Evolutionary conservation across 2,797 vertebrate genomes (phyloP), one percentile per base, ranked within the genome.

Genomic region (Argentina silus): DNA sequence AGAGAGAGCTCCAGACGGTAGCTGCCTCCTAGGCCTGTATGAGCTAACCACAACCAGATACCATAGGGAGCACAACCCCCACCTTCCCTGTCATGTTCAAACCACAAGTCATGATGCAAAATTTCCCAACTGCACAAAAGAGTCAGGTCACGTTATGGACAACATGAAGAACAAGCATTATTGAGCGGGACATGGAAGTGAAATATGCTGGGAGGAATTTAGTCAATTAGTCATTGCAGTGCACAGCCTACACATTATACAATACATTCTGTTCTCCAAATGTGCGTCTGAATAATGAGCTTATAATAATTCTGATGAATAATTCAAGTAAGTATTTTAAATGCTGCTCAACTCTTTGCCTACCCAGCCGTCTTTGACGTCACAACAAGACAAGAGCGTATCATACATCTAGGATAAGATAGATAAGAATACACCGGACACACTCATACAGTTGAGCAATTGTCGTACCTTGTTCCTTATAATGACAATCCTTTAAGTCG

Each of bases 31-130:
- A 57, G 57, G 15, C 19, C 9, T 44, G 48, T 50, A 10, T 19
- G 47, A 55, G 47, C n/a, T 47, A 55, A 65, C 71, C 62, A 57
- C 62, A 73, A 57, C 51, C 43, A 67, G 42, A 67, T 47, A 47
- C 50, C 17, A 60, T 55, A 27, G 48, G 57, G n/a, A 50, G 11
- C 10, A 23, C 19, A 67, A 21, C 44, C 21, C 55, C 53, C 66
- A 50, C 21, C 45, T 7, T 10, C 55, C 56, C 47, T 48, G 7
- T 68, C 45, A 43, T 53, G 59, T 50, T 48, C 36, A 36, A 45
- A 44, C 59, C 23, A 27, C 59, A 7, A 60, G 17, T 44, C 0
- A 14, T 42, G 21, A 36, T 36, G 57, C 7, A 19, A 61, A 50
- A 61, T 62, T 50, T 61, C 19, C 53, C 19, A 36, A 44, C 36